phyloP scores from a whole-genome alignment of 2,888 invertebrate species.

The Morinoia aosen region DNA sequence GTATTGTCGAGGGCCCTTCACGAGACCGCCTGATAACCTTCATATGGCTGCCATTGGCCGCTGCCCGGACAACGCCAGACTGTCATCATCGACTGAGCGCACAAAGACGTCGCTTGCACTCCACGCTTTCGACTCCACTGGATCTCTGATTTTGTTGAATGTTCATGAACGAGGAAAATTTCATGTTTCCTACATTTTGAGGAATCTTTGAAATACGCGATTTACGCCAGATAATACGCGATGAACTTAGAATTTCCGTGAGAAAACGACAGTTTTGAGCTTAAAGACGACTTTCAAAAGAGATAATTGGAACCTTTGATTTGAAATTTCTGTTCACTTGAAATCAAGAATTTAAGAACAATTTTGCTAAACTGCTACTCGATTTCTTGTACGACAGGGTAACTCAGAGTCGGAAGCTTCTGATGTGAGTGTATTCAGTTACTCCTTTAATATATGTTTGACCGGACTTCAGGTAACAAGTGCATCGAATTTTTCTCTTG shows the following conservation, averaged over 20 bases:
- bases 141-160: neutral
- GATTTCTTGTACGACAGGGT: neutral
- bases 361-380: neutral
- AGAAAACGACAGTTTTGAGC: neutral
- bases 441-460: neutral
- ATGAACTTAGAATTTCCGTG: neutral
- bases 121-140: neutral
- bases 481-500: too few species aligned
- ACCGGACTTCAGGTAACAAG: too few species aligned
- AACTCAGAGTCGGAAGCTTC: neutral
- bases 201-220: neutral
- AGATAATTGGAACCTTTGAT: neutral
- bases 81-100: constrained; percentile 12
- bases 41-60: constrained; percentile 35
- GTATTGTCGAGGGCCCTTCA: constrained; percentile 50
- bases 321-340: neutral
- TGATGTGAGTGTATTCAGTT: neutral
- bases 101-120: neutral
- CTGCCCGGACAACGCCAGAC: constrained; percentile 41
- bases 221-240: neutral
- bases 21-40: constrained; percentile 44
- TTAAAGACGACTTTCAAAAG: neutral
- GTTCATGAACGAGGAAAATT: neutral
- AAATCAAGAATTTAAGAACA: neutral
- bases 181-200: neutral